Evolutionary conservation across 2,888 invertebrate genomes (phyloP), one percentile per base, ranked within the genome.

Genomic region (Doris montereyensis): DNA sequence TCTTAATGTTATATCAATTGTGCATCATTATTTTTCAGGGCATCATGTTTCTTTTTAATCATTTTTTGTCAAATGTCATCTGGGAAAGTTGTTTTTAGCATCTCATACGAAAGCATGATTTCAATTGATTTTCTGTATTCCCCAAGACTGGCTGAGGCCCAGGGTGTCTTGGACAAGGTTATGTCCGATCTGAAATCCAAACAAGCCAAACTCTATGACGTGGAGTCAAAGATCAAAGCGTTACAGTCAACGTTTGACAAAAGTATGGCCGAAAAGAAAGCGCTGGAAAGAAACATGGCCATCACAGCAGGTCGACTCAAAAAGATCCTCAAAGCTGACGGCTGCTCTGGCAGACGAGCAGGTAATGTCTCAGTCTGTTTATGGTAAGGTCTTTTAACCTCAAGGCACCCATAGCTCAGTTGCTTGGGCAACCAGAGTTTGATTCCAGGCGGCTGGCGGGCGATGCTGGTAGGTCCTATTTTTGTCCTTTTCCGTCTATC

Each of bases 321-420:
- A 94, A 81, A 93, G 97, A 78, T 97, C 97, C 0, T 96, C 95
- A 0, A 94, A 96, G 82, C 92, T 97, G 17, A 97, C 96, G 8
- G 94, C 96, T 35, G 97, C 97, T 0, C 92, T 97, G 5, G 95
- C 95, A 0, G 96, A 97, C 88, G 97, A 97, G 90, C 95, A 96
- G 91, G 92, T 94, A 0, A n/a, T n/a, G n/a, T n/a, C n/a, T n/a
- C n/a, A n/a, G n/a, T n/a, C n/a, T n/a, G n/a, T n/a, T n/a, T n/a
- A n/a, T n/a, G n/a, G n/a, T n/a, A n/a, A n/a, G n/a, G n/a, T n/a
- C n/a, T n/a, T n/a, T n/a, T n/a, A n/a, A n/a, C n/a, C n/a, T n/a
- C n/a, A n/a, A n/a, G n/a, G n/a, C n/a, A n/a, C n/a, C n/a, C n/a
- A n/a, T n/a, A n/a, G n/a, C n/a, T n/a, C n/a, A n/a, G n/a, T n/a